Evolutionary conservation across 2,797 vertebrate species (phyloP).

Genomic region (Clarias fuscus): DNA sequence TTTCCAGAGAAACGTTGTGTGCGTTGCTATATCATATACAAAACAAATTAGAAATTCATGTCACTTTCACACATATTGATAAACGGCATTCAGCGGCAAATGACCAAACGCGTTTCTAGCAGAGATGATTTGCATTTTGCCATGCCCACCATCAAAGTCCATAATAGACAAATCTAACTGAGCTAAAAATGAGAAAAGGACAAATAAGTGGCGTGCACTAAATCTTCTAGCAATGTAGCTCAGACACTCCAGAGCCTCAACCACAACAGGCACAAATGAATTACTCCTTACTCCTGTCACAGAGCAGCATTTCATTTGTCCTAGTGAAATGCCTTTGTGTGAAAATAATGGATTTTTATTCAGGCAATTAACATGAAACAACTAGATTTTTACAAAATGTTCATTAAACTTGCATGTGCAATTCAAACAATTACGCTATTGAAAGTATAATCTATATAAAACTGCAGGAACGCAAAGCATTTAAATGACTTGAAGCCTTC

Average conservation of each 20-base stretch:
- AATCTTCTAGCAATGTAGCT: neutral
- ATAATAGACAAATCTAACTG: neutral
- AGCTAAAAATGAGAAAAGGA: neutral
- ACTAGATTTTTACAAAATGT: neutral
- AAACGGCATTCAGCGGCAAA: neutral
- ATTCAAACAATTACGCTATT: neutral
- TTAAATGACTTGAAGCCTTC: neutral
- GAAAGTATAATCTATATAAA: neutral
- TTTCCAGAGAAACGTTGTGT: neutral
- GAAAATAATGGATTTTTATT: conserved; percentile 4
- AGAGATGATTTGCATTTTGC: neutral
- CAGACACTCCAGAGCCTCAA: neutral
- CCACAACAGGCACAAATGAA: neutral
- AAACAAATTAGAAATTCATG: neutral
- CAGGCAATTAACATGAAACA: neutral
- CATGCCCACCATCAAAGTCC: neutral
- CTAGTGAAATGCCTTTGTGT: neutral
- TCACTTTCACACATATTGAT: neutral
- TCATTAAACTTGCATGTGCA: neutral
- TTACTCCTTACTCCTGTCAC: neutral
- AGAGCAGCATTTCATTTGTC: conserved; percentile 2
- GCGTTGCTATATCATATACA: neutral
- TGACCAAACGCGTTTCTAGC: neutral
- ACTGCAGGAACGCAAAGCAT: neutral
- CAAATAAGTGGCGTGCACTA: neutral